Evolutionary conservation across 2,888 invertebrate genomes (phyloP), one percentile per base, ranked within the genome.

Genomic region (Sarcophaga carnaria): DNA sequence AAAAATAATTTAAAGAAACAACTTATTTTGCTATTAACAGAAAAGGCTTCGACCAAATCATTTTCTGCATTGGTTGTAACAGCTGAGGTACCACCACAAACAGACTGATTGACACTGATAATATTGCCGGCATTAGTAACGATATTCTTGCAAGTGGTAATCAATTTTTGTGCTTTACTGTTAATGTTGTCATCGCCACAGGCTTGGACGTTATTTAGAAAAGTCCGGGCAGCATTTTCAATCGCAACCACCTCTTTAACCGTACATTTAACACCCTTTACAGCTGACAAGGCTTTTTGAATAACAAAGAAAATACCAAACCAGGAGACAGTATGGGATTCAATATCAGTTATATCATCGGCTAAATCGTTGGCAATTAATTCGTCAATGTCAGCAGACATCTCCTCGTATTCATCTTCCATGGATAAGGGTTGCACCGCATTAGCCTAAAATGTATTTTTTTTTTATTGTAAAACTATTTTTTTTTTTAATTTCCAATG

Each of bases 261-360:
- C 47, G 74, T 63, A 47, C 85, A 85, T 49, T 81, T 85, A 59
- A 85, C 76, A 47, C 72, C 80, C 74, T 85, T 85, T 25, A 85
- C 22, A 4, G 63, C 67, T 20, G 72, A 67, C 74, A 85, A 63
- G 12, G 64, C 74, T 22, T 74, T 78, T 59, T 60, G 72, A 5
- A 78, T 17, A 25, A 78, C 63, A 77, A 62, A 81, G 60, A 25
- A 81, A 54, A 81, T 37, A 17, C 49, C 66, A 2, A 66, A 49
- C 72, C 71, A 80, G 14, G 54, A 14, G 22, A 37, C n/a, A 5
- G 27, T 17, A 12, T 66, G n/a, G 14, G 72, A 14, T 12, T 74
- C 66, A 22, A 74, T 45, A 12, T 64, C 66, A 20, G 54, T 8
- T 1, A 45, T n/a, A 60, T 74, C 72, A 2, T 72, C 77, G 22